Evolutionary conservation across 2,113 vertebrate genomes (phyloP).

Genomic region (Periophthalmodon schlosseri): DNA sequence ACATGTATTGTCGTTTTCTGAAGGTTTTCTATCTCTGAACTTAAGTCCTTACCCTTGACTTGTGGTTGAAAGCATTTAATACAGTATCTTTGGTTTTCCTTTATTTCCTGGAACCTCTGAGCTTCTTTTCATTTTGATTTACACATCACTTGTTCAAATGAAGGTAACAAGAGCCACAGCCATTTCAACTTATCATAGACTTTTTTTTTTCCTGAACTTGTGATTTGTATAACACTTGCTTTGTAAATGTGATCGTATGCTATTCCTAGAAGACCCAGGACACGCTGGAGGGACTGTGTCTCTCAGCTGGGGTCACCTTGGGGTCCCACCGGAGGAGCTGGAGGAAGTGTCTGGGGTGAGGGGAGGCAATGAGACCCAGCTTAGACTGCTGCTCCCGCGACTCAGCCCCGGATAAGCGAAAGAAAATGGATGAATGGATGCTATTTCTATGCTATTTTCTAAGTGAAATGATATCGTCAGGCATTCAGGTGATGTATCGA

Average conservation of each 20-base stretch:
- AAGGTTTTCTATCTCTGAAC: neutral
- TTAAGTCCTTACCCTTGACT: neutral
- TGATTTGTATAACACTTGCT: neutral
- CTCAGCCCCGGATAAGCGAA: too few relatives aligned
- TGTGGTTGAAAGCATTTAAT: neutral
- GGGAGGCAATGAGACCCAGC: too few relatives aligned
- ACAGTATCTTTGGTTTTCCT: neutral
- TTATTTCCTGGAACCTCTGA: neutral
- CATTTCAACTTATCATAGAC: neutral
- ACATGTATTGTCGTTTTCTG: neutral
- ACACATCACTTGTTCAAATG: neutral
- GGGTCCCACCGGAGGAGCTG: too few relatives aligned
- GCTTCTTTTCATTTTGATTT: neutral
- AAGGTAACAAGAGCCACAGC: neutral
- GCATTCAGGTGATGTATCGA: slow-evolving; percentile 17
- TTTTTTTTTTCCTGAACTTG: neutral
- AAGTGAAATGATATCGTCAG: neutral
- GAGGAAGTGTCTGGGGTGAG: too few relatives aligned
- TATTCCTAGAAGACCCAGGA: neutral
- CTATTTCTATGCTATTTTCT: neutral
- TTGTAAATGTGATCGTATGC: neutral
- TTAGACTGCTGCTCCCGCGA: too few relatives aligned
- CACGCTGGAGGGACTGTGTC: too few relatives aligned
- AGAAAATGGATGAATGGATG: too few relatives aligned
- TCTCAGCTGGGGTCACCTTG: too few relatives aligned